These are phyloP conservation scores for Meles meles DNA, from an alignment of 2,113 vertebrate species.

Conservation along the genomic window DNA sequence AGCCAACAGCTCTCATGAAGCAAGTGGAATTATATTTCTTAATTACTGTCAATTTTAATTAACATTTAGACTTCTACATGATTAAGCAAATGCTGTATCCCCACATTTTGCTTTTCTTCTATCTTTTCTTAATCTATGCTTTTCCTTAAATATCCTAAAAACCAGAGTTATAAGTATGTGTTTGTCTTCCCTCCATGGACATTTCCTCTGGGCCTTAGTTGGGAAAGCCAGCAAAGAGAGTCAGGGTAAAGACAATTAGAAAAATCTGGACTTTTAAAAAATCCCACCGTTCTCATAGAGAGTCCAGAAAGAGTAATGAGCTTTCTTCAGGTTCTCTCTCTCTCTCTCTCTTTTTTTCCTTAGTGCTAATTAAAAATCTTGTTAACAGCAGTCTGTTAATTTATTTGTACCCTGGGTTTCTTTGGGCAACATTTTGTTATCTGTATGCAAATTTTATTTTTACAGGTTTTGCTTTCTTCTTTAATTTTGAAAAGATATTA, in stretches of 20 bases:
- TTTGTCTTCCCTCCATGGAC: neutral
- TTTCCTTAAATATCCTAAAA: constrained; percentile 4
- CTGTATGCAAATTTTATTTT: constrained; percentile 28
- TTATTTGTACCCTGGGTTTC: neutral
- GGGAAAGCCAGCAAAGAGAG: neutral
- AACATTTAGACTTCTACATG: neutral
- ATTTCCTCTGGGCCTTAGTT: neutral
- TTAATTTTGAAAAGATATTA: constrained; percentile 27
- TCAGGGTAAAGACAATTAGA: constrained; percentile 20
- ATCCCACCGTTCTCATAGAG: neutral
- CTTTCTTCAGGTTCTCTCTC: neutral
- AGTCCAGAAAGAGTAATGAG: neutral
- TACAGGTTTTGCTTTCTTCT: neutral
- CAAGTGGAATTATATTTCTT: constrained; percentile 19
- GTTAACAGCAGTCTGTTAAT: constrained; percentile 46
- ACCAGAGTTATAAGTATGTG: neutral
- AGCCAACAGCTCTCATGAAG: neutral
- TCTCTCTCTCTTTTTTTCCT: neutral
- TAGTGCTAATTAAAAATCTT: constrained; percentile 33
- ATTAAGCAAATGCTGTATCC: neutral
- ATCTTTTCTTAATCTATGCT: neutral
- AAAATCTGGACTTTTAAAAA: neutral
- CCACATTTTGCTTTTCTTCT: constrained; percentile 12
- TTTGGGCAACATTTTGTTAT: constrained; percentile 12
- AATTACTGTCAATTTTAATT: constrained; percentile 42